phyloP scores from a whole-genome alignment of 2,888 invertebrate genomes.

The Oscheius sp. region DNA sequence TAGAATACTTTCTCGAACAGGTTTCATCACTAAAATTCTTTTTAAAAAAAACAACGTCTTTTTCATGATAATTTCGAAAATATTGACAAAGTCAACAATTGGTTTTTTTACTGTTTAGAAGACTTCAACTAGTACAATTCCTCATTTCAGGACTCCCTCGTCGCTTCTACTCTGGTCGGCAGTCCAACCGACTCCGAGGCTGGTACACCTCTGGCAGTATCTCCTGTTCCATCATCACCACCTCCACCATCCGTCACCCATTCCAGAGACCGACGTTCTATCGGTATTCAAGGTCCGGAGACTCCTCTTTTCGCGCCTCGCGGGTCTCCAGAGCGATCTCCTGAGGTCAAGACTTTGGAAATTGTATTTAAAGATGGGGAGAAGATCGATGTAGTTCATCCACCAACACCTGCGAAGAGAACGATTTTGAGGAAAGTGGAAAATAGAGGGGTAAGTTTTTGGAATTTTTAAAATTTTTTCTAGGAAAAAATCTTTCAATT shows the following conservation, averaged over 20 bases:
- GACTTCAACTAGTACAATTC: background rate
- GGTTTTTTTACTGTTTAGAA: background rate
- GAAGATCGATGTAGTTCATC: constrained; percentile 11
- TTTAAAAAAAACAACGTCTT: too few relatives aligned
- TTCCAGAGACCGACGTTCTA: constrained; percentile 12
- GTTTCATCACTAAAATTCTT: too few relatives aligned
- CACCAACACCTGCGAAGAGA: constrained; percentile 13
- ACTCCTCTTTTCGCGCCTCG: constrained; percentile 16
- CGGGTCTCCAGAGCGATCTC: background rate
- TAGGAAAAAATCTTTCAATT: too few relatives aligned
- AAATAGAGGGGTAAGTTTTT: background rate
- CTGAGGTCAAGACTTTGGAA: background rate
- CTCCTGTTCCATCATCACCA: constrained; percentile 1
- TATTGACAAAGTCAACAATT: too few relatives aligned
- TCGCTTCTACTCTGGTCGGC: constrained; percentile 23
- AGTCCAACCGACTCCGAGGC: constrained; percentile 25
- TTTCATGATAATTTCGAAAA: too few relatives aligned
- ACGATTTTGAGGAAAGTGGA: constrained; percentile 19
- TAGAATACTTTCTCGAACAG: too few relatives aligned
- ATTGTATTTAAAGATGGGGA: constrained; percentile 11
- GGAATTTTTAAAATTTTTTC: background rate
- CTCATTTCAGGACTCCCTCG: constrained; percentile 17
- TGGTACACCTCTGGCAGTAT: constrained; percentile 21
- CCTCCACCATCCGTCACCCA: background rate
- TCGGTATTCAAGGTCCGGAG: constrained; percentile 28